phyloP scores from a whole-genome alignment of 2,797 vertebrate species.

The Antennarius maculatus region DNA sequence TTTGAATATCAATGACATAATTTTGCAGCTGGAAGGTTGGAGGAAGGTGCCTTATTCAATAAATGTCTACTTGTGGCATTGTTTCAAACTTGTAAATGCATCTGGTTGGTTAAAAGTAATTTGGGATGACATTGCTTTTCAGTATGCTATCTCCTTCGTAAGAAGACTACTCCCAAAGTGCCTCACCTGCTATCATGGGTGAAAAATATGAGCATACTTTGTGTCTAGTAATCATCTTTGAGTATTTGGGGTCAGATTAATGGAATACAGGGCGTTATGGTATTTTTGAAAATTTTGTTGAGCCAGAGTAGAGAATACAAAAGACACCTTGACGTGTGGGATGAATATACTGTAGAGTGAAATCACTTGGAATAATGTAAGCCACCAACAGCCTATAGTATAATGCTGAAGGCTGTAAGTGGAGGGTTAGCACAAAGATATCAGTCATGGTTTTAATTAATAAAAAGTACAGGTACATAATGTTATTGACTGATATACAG shows the following conservation, averaged over 20 bases:
- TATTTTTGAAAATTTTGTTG: neutral
- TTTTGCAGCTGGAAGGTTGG: neutral
- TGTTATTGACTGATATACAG: neutral
- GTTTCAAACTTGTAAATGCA: too few relatives aligned
- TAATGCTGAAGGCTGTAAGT: neutral
- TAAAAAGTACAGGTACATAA: neutral
- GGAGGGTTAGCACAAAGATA: neutral
- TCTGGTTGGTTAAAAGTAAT: too few relatives aligned
- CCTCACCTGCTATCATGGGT: neutral
- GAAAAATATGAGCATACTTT: neutral
- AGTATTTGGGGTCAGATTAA: neutral
- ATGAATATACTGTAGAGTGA: neutral
- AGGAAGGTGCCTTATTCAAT: neutral
- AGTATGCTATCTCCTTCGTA: neutral
- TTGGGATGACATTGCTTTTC: neutral
- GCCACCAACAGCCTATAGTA: neutral
- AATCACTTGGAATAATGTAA: neutral
- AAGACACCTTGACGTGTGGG: neutral
- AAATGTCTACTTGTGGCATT: too few relatives aligned
- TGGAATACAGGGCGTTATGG: slow-evolving; percentile 4
- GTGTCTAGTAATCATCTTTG: neutral
- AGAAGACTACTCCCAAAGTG: too few relatives aligned
- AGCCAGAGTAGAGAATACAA: neutral
- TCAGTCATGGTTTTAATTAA: neutral
- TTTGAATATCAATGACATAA: slow-evolving; percentile 9